These are phyloP conservation scores for Nebria ingens DNA, from an alignment of 1,140 invertebrate species.

Conservation along the genomic window DNA sequence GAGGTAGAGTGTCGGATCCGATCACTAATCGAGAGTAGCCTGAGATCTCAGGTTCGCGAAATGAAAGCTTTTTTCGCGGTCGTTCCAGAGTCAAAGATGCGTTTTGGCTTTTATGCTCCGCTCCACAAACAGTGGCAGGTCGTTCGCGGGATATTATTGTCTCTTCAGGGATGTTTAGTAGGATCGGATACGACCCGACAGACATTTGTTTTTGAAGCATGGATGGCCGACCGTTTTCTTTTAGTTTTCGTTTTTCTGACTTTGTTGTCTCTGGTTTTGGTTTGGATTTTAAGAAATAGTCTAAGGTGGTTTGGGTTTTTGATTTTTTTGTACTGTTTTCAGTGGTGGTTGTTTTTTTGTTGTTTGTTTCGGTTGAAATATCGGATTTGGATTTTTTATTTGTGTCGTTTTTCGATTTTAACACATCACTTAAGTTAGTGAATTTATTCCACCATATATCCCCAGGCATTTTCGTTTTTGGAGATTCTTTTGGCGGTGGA, in stretches of 20 bases:
- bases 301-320: constrained; percentile 28
- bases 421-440: constrained; percentile 24
- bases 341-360: constrained; percentile 16
- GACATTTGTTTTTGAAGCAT: constrained; percentile 30
- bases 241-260: constrained; percentile 2
- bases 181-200: constrained; percentile 28
- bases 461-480: background rate
- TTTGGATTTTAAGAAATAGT: constrained; percentile 29
- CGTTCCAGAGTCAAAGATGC: constrained; percentile 43
- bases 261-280: constrained; percentile 19
- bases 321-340: constrained; percentile 23
- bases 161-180: constrained; percentile 30
- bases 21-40: constrained; percentile 13
- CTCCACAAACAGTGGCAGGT: constrained; percentile 34
- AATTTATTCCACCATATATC: constrained; percentile 24
- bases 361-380: no score
- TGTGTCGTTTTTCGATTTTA: constrained; percentile 18
- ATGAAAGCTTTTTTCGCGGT: constrained; percentile 74
- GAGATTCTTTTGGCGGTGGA: background rate
- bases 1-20: constrained; percentile 11
- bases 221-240: constrained; percentile 3
- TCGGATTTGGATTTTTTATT: no score
- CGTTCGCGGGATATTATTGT: constrained; percentile 35
- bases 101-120: constrained; percentile 32
- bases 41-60: constrained; percentile 71